Evolutionary conservation across 2,113 vertebrate species (phyloP).

Genomic region (Pituophis catenifer): DNA sequence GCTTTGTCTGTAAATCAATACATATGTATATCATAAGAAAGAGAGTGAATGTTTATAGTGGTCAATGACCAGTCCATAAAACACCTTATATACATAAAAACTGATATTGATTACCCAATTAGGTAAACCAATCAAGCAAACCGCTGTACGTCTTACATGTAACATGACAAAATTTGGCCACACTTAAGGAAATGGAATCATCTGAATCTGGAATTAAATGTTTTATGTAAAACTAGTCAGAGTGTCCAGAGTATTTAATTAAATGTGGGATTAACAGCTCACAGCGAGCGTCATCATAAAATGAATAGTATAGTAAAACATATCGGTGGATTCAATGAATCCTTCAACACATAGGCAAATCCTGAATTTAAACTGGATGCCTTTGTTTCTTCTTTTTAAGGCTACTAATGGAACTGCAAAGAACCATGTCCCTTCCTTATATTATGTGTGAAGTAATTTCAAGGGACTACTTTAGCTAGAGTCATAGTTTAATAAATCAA

Average conservation of each 20-base stretch:
- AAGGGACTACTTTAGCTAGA: not conserved
- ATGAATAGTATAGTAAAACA: not conserved
- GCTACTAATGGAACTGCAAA: not conserved
- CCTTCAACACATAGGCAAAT: not conserved
- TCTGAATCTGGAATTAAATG: not conserved
- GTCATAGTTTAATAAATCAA: slow-evolving; percentile 35
- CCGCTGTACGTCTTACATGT: not conserved
- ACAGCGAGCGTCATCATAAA: not conserved
- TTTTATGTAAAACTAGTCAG: not conserved
- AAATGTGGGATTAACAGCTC: not conserved
- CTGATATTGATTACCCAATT: not conserved
- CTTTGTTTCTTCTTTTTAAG: not conserved
- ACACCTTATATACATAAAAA: not conserved
- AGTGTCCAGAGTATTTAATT: not conserved
- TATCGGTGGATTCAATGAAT: not conserved
- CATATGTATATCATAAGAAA: not conserved
- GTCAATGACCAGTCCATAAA: not conserved
- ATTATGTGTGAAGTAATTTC: not conserved
- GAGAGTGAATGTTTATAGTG: not conserved
- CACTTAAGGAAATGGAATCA: not conserved
- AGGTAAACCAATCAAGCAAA: not conserved
- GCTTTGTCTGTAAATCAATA: not conserved
- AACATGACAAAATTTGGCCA: not conserved
- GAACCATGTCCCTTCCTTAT: not conserved
- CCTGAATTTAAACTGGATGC: not conserved